Conservation (phyloP, 92 coral and sea anemone species). For the Virgularia gustaviana region DNA sequence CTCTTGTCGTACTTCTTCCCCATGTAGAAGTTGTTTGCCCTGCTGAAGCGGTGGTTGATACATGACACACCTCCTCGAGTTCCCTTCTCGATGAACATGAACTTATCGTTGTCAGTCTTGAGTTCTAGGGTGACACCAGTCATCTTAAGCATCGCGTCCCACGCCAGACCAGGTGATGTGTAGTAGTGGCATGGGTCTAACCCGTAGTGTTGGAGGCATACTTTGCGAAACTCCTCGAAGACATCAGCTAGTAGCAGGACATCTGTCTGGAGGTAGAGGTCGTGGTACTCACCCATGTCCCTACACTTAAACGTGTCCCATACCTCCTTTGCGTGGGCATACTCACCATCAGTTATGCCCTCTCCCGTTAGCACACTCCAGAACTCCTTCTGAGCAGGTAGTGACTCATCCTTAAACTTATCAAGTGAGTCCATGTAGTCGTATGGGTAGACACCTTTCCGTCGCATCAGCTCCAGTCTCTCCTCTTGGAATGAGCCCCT, state of each 20-base stretch:
- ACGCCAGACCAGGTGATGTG: background rate
- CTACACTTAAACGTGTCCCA: background rate
- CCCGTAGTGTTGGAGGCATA: background rate
- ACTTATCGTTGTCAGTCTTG: background rate
- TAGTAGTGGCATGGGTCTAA: constrained; percentile 1
- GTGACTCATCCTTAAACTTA: background rate
- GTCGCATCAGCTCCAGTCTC: background rate
- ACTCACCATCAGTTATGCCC: background rate
- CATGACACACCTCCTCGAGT: background rate
- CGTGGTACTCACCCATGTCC: background rate
- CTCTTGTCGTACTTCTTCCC: background rate
- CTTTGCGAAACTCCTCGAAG: background rate
- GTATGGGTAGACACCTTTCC: background rate
- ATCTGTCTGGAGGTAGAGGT: constrained; percentile 1
- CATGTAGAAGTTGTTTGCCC: no score
- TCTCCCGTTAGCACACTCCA: background rate
- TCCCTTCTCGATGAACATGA: background rate
- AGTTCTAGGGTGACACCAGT: background rate
- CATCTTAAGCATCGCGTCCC: background rate
- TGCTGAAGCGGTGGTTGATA: no score
- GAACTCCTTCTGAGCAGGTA: background rate
- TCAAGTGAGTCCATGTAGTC: background rate
- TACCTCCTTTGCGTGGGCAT: background rate
- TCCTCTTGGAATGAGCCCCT: background rate
- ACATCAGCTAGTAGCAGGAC: background rate